Conservation (phyloP, 2,888 invertebrate genomes). For the Acanthosepion lycidas region DNA sequence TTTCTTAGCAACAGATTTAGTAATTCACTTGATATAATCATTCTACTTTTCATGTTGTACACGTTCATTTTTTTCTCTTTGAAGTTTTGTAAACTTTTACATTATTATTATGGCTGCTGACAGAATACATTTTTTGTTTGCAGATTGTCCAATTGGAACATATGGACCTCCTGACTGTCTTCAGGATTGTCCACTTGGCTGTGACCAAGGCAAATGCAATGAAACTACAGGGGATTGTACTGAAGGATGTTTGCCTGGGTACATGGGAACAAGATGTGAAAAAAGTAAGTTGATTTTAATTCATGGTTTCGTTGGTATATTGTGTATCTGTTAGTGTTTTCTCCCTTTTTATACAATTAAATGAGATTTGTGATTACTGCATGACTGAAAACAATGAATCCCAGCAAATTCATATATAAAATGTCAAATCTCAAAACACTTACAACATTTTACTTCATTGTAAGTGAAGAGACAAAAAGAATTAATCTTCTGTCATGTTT, state of each 20-base stretch:
- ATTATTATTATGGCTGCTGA: too few species aligned
- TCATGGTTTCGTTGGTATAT: neutral
- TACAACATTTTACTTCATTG: neutral
- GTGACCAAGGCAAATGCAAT: slow-evolving; percentile 38
- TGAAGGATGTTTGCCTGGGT: slow-evolving; percentile 43
- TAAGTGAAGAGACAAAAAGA: neutral
- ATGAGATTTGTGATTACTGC: neutral
- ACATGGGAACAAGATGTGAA: slow-evolving; percentile 24
- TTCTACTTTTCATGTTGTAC: too few species aligned
- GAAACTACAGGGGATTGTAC: slow-evolving; percentile 42
- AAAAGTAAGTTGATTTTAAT: neutral
- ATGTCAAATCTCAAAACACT: neutral
- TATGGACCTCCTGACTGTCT: slow-evolving; percentile 46
- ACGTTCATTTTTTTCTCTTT: too few species aligned
- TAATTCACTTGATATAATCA: too few species aligned
- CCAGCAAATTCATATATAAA: neutral
- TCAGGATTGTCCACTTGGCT: slow-evolving; percentile 40
- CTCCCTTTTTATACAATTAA: neutral
- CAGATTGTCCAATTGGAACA: slow-evolving; percentile 39
- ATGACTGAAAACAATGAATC: neutral
- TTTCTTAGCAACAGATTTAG: too few species aligned
- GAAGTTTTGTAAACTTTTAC: too few species aligned
- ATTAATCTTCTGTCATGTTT: neutral
- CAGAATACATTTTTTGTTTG: neutral
- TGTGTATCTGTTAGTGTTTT: neutral